Percentiles rank a stretch among this genome's conserved stretches.
Conservation (phyloP, 2,113 vertebrate species). For the Muntiacus reevesi region DNA sequence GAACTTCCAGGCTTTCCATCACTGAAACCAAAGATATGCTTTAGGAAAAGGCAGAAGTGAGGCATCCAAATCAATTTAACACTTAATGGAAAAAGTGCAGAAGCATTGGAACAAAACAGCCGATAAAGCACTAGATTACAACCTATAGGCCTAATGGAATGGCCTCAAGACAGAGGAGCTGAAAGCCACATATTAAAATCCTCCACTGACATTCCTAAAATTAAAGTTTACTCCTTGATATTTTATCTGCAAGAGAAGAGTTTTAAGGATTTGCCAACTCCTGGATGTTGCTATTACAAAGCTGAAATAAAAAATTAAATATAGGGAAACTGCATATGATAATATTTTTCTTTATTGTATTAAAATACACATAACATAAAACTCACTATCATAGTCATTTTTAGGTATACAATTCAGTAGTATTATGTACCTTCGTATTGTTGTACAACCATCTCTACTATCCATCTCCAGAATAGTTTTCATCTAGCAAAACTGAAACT, state of each 20-base stretch:
- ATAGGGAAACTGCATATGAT: not conserved
- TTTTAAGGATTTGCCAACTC: conserved; percentile 10
- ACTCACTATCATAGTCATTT: not conserved
- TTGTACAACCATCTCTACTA: not conserved
- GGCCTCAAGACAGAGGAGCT: conserved; percentile 57
- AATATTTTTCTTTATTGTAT: not conserved
- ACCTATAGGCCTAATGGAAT: conserved; percentile 11
- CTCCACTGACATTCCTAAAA: conserved; percentile 26
- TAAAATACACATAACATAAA: not conserved
- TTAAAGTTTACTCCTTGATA: conserved; percentile 54
- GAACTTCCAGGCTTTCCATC: conserved; percentile 37
- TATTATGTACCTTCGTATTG: not conserved
- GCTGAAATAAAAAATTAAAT: not conserved
- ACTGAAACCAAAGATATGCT: conserved; percentile 18
- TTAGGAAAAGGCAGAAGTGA: conserved; percentile 30
- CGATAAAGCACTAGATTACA: conserved; percentile 19
- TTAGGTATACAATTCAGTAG: not conserved
- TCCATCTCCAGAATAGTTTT: not conserved
- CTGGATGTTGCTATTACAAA: conserved; percentile 53
- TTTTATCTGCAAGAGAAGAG: conserved; percentile 44
- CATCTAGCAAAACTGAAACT: not conserved
- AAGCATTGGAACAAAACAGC: conserved; percentile 37
- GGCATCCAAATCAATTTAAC: conserved; percentile 41
- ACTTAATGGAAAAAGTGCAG: conserved; percentile 42
- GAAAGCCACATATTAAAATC: conserved; percentile 58